A percentile compares a stretch with the other conserved stretches of the same genome.
Conservation (phyloP, 2,113 vertebrate genomes). For the Sander vitreus region DNA sequence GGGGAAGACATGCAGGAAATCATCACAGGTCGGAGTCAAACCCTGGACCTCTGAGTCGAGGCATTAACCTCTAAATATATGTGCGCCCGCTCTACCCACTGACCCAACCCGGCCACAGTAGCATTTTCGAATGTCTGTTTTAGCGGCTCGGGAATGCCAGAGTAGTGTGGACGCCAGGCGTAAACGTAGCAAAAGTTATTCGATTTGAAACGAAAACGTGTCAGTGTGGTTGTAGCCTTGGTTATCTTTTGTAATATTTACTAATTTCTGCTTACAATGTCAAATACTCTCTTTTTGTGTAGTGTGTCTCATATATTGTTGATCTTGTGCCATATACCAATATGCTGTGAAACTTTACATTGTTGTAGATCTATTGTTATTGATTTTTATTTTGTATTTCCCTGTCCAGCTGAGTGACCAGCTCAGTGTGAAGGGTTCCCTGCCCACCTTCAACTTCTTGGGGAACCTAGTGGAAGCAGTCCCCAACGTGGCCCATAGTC, state of each 20-base stretch:
- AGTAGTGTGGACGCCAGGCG: no score
- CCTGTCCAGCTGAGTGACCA: constrained; percentile 73
- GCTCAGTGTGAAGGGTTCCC: constrained; percentile 73
- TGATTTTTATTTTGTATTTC: constrained; percentile 13
- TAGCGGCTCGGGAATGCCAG: no score
- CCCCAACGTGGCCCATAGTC: constrained; percentile 83
- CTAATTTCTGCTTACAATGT: constrained; percentile 3
- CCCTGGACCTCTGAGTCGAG: no score
- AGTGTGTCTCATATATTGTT: not conserved
- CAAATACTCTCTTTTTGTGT: not conserved
- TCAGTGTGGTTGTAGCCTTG: no score
- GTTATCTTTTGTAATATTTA: not conserved
- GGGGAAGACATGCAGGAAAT: no score
- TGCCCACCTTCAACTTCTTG: constrained; percentile 88
- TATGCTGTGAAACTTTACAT: not conserved
- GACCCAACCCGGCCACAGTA: no score
- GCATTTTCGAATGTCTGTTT: no score
- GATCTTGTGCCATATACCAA: not conserved
- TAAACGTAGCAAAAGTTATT: no score
- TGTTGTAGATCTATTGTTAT: not conserved
- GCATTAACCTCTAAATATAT: no score
- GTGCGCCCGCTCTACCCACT: no score
- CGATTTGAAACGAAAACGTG: no score
- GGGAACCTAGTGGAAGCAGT: constrained; percentile 89
- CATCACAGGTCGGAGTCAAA: no score